Base-by-base conservation (phyloP, 2,113 vertebrate species). In the Cervus canadensis region DNA sequence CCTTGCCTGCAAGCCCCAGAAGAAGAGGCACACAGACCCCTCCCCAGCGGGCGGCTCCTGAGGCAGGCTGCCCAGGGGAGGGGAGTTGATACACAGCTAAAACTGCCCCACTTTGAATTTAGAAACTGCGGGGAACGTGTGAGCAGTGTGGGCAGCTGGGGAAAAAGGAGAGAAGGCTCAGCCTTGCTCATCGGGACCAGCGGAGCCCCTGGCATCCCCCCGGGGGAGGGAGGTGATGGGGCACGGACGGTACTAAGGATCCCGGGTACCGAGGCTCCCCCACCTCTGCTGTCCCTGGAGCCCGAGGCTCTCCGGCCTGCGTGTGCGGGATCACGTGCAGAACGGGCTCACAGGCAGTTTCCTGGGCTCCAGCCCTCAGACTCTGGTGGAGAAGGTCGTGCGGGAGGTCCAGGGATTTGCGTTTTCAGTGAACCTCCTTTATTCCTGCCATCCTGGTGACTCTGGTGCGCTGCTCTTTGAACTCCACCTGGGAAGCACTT, bases 71-170 rank as follows among this genome's bases (percentile, higher is more conserved):
- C 84, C 87, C n/a, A 60, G 62, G 64, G 28, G 45, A 78, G 48
- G 76, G 67, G 50, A 52, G 62, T 2, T 60, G 91, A n/a, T n/a
- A 36, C 64, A 52, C 48, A 76, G 83, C 81, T 74, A 21, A 64
- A 50, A 50, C 57, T 2, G 85, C 88, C 85, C 91, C 82, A 1
- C 48, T 78, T 89, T 94, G 89, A 64, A 95, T 96, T 96, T 94
- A 97, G 94, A 93, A 96, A 86, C 43, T 91, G 93, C 67, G 81
- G 96, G 92, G 95, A 67, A 79, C 7, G 59, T 94, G 92, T 93
- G 87, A 91, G 87, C 54, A 87, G 86, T 59, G 87, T 89, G 33
- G 98, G 95, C 93, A 59, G 89, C 92, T 10, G 50, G 60, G 59
- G 62, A 36, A 30, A 25, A 60, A 40, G 88, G 48, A 74, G 59